These are phyloP conservation scores for Upupa epops DNA, from an alignment of 2,113 vertebrate genomes.

Conservation along the genomic window DNA sequence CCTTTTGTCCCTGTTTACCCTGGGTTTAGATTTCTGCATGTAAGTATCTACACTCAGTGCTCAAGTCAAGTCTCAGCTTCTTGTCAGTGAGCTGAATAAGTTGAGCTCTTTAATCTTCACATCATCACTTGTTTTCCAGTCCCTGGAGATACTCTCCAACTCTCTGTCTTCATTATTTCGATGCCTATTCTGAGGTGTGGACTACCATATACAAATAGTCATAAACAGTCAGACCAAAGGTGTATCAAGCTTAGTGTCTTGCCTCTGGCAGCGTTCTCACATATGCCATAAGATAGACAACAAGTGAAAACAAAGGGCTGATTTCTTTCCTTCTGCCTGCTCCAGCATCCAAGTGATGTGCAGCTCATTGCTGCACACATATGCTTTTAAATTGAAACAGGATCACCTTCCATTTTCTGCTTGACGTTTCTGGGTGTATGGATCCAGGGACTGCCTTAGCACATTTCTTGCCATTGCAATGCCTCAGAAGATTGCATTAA, in stretches of 20 bases:
- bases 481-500: background rate
- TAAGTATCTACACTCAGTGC: background rate
- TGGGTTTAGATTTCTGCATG: background rate
- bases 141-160: background rate
- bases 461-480: background rate
- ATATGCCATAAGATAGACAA: background rate
- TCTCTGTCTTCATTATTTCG: background rate
- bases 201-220: background rate
- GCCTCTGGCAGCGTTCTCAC: background rate
- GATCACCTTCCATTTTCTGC: background rate
- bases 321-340: background rate
- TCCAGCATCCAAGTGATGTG: background rate
- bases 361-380: accelerated
- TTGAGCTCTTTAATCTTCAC: background rate
- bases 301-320: background rate
- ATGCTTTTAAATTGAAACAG: background rate
- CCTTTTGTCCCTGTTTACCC: background rate
- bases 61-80: background rate
- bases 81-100: background rate
- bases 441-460: background rate
- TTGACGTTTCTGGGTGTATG: background rate
- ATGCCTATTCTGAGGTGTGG: background rate
- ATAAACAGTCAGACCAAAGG: background rate
- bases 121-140: background rate
- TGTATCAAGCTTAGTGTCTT: background rate